Base-by-base conservation (phyloP, 2,797 vertebrate species). In the Periophthalmus magnuspinnatus region DNA sequence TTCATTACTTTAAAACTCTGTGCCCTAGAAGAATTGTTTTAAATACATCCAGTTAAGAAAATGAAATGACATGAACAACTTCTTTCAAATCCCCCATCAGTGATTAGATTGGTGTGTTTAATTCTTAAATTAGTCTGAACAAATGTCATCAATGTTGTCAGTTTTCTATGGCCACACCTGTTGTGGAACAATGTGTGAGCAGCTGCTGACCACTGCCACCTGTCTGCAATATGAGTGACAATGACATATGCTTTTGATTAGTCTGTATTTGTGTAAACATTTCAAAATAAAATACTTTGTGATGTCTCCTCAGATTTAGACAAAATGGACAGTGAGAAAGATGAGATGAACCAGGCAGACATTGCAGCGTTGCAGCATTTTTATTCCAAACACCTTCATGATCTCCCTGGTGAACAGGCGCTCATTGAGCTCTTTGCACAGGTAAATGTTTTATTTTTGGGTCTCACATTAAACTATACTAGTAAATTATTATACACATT, bases 241-340 rank as follows among this genome's bases (percentile, higher is more conserved):
- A 38, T 24, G 19, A 8, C 65, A 67, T 16, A 36, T 67, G 52
- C 5, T 11, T 54, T 36, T 45, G 5, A 64, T 21, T 62, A 11
- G 21, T 34, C 32, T 66, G 4, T 24, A 24, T 50, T 0, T 19
- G 24, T 32, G 4, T 64, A 17, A 64, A 24, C 33, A 47, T 47
- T 28, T 21, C 0, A 19, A 11, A 17, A 5, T 9, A 24, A 33
- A 32, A 11, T n/a, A n/a, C 33, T 8, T 41, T 21, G 48, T 65
- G 13, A 60, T 17, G 36, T 2, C 13, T 67, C 89, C 41, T 57
- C 72, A 99, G 97, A 99, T 91, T 91, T 98, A 87, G 96, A 97
- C 88, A 97, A 99, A 88, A 90, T 97, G 78, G 97, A 99, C 93
- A 95, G 93, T 73, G 95, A 98, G 92, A 99, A 99, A 92, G 95